Base-by-base conservation (phyloP, 2,113 vertebrate genomes). In the Spheniscus mendiculus region DNA sequence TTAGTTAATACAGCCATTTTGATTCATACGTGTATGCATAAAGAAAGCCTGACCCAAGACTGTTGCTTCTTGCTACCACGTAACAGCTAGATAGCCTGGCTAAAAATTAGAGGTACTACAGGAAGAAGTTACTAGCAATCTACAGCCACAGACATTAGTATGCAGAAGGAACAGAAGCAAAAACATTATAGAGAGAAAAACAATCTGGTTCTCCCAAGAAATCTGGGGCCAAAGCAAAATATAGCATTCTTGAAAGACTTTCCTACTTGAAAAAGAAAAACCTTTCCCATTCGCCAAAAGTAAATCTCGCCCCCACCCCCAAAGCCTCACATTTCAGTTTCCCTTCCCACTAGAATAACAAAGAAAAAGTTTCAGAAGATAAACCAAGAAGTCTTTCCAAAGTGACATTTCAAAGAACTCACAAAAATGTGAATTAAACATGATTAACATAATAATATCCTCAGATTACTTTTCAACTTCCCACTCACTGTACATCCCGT, bases 221-320 rank as follows among this genome's bases (percentile, higher is more conserved):
- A 69, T 27, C 26, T 5, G 34, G 9, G n/a, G 20, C 27, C 56
- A 58, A 50, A 30, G n/a, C 9, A 52, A 44, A 50, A 63, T 2
- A 18, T 0, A 26, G 32, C 1, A 4, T 12, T 49, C 59, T 36
- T 27, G 26, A 49, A 80, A 44, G 4, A 5, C 14, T 44, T 38
- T 56, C 12, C 42, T 9, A 15, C 34, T 25, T 34, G 22, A 30
- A 40, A 80, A 59, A 27, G 21, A 19, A 62, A 61, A 47, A 4
- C 5, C 11, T 36, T 25, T 9, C 25, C 25, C n/a, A 14, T 15
- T 12, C n/a, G 34, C n/a, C 17, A 26, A 10, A 61, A 47, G 8
- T 18, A 36, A 17, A 40, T 29, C 70, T 69, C 11, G 0, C 13
- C 2, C 11, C 14, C 8, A 3, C 18, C 8, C 20, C 15, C 12